Base-by-base conservation (phyloP, 2,888 invertebrate species). In the Apoderus coryli region DNA sequence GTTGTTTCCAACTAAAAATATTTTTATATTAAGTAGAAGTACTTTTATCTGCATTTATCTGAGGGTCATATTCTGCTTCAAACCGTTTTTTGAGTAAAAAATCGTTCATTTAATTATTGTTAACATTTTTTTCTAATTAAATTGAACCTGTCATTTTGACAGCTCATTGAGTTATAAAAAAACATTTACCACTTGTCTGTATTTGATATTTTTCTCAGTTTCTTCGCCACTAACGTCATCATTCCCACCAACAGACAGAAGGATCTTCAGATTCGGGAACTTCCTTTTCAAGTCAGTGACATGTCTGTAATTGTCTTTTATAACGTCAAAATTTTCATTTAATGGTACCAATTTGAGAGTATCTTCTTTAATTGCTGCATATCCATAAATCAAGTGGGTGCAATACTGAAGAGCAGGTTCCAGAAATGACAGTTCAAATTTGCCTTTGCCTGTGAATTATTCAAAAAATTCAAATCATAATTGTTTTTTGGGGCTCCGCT, bases 361-460 rank as follows among this genome's bases (percentile, higher is more conserved):
- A 31, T 71, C 71, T n/a, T 72, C 65, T 44, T 78, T 74, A 27
- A 85, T 65, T 10, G 75, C 79, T 11, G 82, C 82, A 47, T 67
- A 80, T n/a, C 82, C 81, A 49, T 85, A 85, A 14, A 82, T 59
- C 36, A 85, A 49, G 50, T 84, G 80, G 2, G 80, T 74, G 59
- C 85, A 86, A 56, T 76, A 73, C n/a, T 74, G 65, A 14, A 84
- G 54, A 0, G 80, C 81, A 1, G 77, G 73, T 40, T 76, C 76
- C 49, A 85, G 48, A 50, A 81, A 79, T 23, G 63, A 51, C 0
- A 77, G 56, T 47, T 73, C 67, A 56, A 82, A 73, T 48, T 81
- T 80, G 27, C 76, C 80, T 53, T 78, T 72, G 45, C 80, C 85
- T 84, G 58, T 49, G 52, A 60, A 36, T 56, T 19, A 7, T 6